These are phyloP conservation scores for Danaus chrysippus DNA, from an alignment of 2,888 invertebrate species.

Conservation along the genomic window DNA sequence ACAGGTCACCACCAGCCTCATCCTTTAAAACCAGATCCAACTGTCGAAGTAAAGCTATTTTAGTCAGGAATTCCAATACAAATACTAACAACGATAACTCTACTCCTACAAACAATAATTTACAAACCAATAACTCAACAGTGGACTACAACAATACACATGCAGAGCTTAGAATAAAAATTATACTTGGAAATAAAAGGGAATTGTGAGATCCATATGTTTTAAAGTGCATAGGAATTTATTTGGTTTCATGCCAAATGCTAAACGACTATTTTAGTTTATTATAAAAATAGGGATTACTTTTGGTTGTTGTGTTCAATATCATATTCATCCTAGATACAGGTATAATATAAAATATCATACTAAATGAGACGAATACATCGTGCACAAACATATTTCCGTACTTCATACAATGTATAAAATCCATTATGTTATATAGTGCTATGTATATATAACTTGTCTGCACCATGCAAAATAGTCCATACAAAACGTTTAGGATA, in stretches of 20 bases:
- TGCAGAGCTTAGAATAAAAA: not conserved
- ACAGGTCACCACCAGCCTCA: constrained; percentile 95
- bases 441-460: constrained; percentile 50
- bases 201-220: constrained; percentile 49
- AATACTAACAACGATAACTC: not conserved
- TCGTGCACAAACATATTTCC: constrained; percentile 53
- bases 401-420: constrained; percentile 30
- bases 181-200: constrained; percentile 32
- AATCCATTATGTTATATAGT: constrained; percentile 4
- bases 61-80: constrained; percentile 24
- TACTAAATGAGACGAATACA: constrained; percentile 4
- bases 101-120: constrained; percentile 7
- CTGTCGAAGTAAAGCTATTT: constrained; percentile 72
- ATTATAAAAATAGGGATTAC: too few species aligned
- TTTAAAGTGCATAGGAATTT: constrained; percentile 41
- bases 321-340: not conserved
- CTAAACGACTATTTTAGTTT: not conserved
- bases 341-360: constrained; percentile 5
- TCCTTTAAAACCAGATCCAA: constrained; percentile 97
- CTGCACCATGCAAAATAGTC: constrained; percentile 91
- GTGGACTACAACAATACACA: constrained; percentile 10
- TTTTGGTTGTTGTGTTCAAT: too few species aligned
- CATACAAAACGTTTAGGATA: constrained; percentile 80
- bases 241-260: constrained; percentile 26
- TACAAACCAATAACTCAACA: constrained; percentile 15